Percentiles rank a stretch among this genome's conserved stretches.
Conservation (phyloP, 2,797 vertebrate species). For the Naso thynnoides region DNA sequence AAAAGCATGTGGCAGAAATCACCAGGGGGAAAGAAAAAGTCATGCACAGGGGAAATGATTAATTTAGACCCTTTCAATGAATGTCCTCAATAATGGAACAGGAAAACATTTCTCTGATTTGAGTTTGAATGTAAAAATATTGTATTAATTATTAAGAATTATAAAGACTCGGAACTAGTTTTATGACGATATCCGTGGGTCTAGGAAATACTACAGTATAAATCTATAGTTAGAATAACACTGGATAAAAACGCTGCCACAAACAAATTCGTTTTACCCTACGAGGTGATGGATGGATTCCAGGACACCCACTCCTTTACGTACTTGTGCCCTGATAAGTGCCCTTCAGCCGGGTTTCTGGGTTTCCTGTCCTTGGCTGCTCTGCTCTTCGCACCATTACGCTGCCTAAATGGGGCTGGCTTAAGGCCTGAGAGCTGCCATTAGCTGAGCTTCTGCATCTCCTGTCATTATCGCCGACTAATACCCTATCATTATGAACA, state of each 20-base stretch:
- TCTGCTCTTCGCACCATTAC: constrained; percentile 58
- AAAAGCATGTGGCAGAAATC: constrained; percentile 67
- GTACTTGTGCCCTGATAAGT: constrained; percentile 51
- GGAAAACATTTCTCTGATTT: constrained; percentile 30
- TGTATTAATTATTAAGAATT: neutral
- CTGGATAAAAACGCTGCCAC: constrained; percentile 12
- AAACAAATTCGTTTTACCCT: constrained; percentile 22
- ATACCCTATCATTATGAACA: constrained; percentile 31
- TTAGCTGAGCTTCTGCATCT: constrained; percentile 61
- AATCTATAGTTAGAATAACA: constrained; percentile 17
- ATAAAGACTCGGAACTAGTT: neutral
- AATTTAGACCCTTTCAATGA: constrained; percentile 64
- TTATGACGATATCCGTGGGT: constrained; percentile 4
- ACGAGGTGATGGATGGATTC: constrained; percentile 29
- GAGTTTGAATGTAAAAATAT: constrained; percentile 28
- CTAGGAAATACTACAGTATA: neutral
- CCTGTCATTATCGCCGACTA: constrained; percentile 43
- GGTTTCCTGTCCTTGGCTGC: constrained; percentile 46
- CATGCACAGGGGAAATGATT: constrained; percentile 60
- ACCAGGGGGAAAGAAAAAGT: constrained; percentile 43
- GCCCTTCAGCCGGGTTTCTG: constrained; percentile 50
- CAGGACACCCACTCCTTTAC: constrained; percentile 34
- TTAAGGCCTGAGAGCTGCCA: constrained; percentile 58
- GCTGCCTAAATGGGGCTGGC: constrained; percentile 56
- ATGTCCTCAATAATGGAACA: constrained; percentile 34